Base-by-base conservation (phyloP, 2,797 vertebrate genomes). In the Alosa sapidissima region DNA sequence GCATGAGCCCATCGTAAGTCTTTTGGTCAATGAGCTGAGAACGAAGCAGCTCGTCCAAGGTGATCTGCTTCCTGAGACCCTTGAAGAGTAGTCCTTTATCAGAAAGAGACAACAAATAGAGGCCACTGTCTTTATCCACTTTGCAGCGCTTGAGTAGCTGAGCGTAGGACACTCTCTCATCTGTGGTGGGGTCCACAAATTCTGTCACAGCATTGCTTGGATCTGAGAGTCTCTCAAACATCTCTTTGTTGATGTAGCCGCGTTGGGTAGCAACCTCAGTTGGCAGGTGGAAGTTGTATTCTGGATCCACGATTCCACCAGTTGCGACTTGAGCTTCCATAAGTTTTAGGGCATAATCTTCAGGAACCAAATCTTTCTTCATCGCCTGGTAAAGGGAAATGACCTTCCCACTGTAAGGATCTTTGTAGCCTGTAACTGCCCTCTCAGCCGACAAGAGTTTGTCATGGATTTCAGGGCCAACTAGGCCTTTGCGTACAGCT, bases 371-470 rank as follows among this genome's bases (percentile, higher is more conserved):
- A 7, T 96, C 96, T 88, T 99, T 99, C 91, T 97, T 98, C 97
- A 99, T 98, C 81, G 98, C 98, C 92, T 99, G 98, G 94, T 98
- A 99, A 81, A 99, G 92, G 0, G 98, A 99, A 84, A 98, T 98
- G 8, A 96, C 96, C 92, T 98, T 98, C 14, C 98, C 97, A 0
- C 95, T 98, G 94, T 99, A 99, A 0, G 98, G 98, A 92, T 99
- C 98, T 0, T 96, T 96, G 92, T 98, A 99, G 4, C 98, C 98
- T 0, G 97, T 99, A 28, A 98, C 98, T 0, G 98, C 97, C 82
- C 98, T 94, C 92, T 99, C 98, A 0, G 98, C 98, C 0, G 97
- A 99, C 5, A 99, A 96, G 47, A 99, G 97, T 49, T 97, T 96
- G 90, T 99, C 98, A 0, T 99, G 98, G 84, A 99, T 95, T 89